Evolutionary conservation across 2,113 vertebrate genomes (phyloP).

Genomic region (Mus pahari): DNA sequence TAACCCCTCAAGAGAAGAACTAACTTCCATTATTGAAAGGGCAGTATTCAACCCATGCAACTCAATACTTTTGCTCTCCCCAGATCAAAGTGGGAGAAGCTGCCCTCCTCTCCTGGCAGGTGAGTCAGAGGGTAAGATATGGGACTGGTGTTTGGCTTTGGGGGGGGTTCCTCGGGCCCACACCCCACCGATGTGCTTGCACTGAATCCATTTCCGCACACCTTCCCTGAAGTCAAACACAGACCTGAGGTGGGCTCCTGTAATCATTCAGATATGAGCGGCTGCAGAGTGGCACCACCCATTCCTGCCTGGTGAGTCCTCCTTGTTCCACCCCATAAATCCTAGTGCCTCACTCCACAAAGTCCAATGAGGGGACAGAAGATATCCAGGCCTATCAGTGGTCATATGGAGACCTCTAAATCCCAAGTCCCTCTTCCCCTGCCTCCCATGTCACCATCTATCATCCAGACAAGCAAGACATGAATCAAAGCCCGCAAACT

Average conservation of each 20-base stretch:
- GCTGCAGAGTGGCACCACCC: fast-evolving
- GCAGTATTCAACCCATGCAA: not conserved
- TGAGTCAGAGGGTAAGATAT: not conserved
- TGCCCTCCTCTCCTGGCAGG: fast-evolving
- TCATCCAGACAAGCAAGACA: not conserved
- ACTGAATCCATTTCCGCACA: not conserved
- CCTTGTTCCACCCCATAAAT: not conserved
- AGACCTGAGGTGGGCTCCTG: not conserved
- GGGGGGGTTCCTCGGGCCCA: not conserved
- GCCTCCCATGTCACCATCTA: not conserved
- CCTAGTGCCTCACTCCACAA: not conserved
- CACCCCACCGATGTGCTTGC: not conserved
- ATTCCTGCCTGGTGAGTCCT: fast-evolving
- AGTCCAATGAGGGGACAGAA: not conserved
- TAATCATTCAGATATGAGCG: conserved; percentile 53
- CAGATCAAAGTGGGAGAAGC: not conserved
- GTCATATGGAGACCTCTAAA: not conserved
- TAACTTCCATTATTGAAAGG: not conserved
- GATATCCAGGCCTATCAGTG: too few relatives aligned
- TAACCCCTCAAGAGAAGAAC: not conserved
- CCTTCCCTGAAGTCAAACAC: conserved; percentile 77
- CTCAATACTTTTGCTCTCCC: not conserved
- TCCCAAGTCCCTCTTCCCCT: not conserved
- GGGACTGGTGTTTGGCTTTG: not conserved
- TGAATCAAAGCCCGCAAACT: not conserved